Percentiles rank a stretch among this genome's conserved stretches.
phyloP scores from a whole-genome alignment of 2,797 vertebrate genomes.

The Aratinga solstitialis region DNA sequence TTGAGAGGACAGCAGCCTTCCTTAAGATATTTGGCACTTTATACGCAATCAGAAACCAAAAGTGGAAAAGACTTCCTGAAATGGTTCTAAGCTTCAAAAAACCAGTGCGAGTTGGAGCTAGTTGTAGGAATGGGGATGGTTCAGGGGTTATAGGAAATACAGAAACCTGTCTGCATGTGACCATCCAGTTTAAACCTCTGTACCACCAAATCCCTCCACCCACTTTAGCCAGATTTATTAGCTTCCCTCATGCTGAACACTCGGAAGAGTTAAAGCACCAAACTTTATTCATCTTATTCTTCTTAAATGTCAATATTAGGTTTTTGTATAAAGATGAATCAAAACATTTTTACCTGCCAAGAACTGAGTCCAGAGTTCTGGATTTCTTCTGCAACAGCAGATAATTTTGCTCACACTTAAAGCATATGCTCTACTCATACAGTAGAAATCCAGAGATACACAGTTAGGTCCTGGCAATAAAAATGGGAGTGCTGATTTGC shows the following conservation, averaged over 20 bases:
- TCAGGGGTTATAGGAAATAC: neutral
- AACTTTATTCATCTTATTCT: neutral
- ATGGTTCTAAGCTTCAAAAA: neutral
- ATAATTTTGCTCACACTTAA: neutral
- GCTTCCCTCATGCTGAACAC: neutral
- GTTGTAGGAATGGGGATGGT: neutral
- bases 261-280: neutral
- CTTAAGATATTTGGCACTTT: neutral
- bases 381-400: constrained; percentile 14
- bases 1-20: neutral
- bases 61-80: neutral
- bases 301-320: neutral
- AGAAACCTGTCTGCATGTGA: neutral
- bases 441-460: neutral
- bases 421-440: neutral
- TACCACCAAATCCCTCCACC: neutral
- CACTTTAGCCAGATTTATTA: neutral
- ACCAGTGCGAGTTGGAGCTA: neutral
- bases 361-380: neutral
- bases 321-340: neutral
- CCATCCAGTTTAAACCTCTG: neutral
- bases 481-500: neutral
- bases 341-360: neutral
- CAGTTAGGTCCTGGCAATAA: neutral
- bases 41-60: neutral